Conservation (phyloP, 92 coral and sea anemone genomes). For the Epizoanthus rinbou region DNA sequence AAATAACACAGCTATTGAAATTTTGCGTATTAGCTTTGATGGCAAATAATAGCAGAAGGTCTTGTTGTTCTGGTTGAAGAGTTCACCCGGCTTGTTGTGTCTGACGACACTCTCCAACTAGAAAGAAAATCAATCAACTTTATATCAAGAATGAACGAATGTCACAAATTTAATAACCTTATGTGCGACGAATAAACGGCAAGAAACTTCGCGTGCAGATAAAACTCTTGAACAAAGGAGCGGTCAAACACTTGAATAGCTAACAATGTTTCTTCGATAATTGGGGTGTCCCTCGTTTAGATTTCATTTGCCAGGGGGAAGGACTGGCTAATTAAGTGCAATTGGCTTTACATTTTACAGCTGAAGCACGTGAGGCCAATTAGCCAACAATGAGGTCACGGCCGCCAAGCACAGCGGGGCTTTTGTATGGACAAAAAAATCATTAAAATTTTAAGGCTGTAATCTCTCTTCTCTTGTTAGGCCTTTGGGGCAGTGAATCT, state of each 20-base stretch:
- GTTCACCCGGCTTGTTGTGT: conserved; percentile 22
- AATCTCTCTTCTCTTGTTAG: no score
- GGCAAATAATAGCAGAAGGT: neutral
- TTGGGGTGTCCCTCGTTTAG: neutral
- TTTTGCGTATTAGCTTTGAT: neutral
- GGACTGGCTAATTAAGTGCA: conserved; percentile 30
- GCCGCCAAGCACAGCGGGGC: neutral
- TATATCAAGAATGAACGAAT: conserved; percentile 14
- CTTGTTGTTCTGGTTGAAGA: neutral
- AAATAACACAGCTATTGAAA: neutral
- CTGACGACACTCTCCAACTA: conserved; percentile 13
- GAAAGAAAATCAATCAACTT: neutral
- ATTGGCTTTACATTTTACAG: conserved; percentile 26
- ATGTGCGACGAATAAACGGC: conserved; percentile 4
- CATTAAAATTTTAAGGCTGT: no score
- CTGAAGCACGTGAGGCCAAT: conserved; percentile 37
- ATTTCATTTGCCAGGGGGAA: conserved; percentile 33
- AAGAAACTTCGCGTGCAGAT: conserved; percentile 24
- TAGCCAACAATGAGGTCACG: conserved; percentile 23
- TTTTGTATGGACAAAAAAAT: neutral
- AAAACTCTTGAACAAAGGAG: conserved; percentile 10
- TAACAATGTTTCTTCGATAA: conserved; percentile 23
- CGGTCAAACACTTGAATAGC: conserved; percentile 26
- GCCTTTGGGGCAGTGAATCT: no score
- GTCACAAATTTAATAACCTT: neutral